A percentile compares a stretch with the other conserved stretches of the same genome.
These are phyloP conservation scores for Suillia variegata DNA, from an alignment of 2,888 invertebrate genomes.

Conservation along the genomic window DNA sequence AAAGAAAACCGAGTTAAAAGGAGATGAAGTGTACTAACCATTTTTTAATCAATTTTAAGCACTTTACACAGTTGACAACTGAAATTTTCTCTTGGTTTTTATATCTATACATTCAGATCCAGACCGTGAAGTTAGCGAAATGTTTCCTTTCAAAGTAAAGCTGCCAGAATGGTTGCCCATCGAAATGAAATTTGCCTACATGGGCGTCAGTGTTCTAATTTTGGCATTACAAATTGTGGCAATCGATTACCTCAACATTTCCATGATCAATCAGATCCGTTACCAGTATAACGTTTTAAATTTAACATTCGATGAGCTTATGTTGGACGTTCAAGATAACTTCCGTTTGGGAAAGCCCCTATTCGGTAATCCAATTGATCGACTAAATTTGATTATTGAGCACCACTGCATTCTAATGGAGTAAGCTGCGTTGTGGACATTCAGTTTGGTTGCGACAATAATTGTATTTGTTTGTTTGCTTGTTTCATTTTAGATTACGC, in stretches of 20 bases:
- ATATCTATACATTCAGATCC: no score
- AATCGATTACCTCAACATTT: conserved; percentile 45
- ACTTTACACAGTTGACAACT: no score
- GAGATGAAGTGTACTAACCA: no score
- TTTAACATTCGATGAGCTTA: conserved; percentile 40
- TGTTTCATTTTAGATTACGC: conserved; percentile 32
- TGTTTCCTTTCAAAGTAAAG: conserved; percentile 41
- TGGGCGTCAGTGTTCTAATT: conserved; percentile 34
- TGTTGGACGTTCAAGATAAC: neutral
- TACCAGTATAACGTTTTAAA: conserved; percentile 45
- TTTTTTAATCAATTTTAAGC: no score
- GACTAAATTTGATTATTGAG: conserved; percentile 35
- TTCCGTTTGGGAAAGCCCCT: neutral
- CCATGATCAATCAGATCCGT: conserved; percentile 46
- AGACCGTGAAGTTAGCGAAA: conserved; percentile 32
- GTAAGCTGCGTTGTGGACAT: conserved; percentile 25
- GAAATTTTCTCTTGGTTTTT: no score
- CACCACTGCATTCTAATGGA: conserved; percentile 40
- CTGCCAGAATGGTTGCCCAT: conserved; percentile 38
- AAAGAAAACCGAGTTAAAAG: no score
- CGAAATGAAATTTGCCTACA: conserved; percentile 35
- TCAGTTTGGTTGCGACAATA: neutral
- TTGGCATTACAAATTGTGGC: conserved; percentile 37
- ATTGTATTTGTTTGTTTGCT: no score
- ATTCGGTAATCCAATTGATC: conserved; percentile 20